Base-by-base conservation (phyloP, 30 jellyfish, hydroid and myxozoan species). In the Turritopsis rubra region DNA sequence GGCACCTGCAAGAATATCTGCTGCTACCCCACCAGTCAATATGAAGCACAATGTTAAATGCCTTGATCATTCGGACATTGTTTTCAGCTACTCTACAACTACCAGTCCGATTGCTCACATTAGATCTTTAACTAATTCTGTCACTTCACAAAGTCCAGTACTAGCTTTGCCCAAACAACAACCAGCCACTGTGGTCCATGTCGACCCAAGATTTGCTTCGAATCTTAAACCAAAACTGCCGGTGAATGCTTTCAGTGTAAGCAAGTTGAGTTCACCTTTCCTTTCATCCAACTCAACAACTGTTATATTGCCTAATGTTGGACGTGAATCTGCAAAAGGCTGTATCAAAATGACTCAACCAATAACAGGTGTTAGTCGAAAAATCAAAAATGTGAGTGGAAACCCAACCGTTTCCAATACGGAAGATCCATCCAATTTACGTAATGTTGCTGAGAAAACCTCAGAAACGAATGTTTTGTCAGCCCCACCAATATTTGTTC, bases 401-500 rank as follows among this genome's bases (percentile, higher is more conserved):
- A 41, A 41, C 13, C n/a, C n/a, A n/a, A n/a, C n/a, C n/a, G 60
- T 13, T 41, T 41, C 60, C 60, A 13, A 13, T 41, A 41, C 13
- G 60, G n/a, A n/a, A n/a, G n/a, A n/a, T n/a, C n/a, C n/a, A n/a
- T 41, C 60, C 13, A 41, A 41, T 13, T 5, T 41, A 5, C 60
- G 13, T 13, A 13, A 3, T 41, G 60, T 41, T 41, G 13, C 5
- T 41, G 60, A 13, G 13, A 41, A 41, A 13, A 41, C 60, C 60
- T 41, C 60, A 41, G 60, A 41, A 41, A 13, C 13, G 60, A 13
- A 5, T 3, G 60, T n/a, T 68, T 27, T 19, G 77, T n/a, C 77
- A 27, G 9, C 30, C 9, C 77, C 77, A n/a, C 77, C 89, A 1
- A 54, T 88, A 29, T 53, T 60, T 17, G 94, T 88, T 23, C 96